Base-by-base conservation (phyloP, 2,888 invertebrate genomes). In the Coleophora flavipennella region DNA sequence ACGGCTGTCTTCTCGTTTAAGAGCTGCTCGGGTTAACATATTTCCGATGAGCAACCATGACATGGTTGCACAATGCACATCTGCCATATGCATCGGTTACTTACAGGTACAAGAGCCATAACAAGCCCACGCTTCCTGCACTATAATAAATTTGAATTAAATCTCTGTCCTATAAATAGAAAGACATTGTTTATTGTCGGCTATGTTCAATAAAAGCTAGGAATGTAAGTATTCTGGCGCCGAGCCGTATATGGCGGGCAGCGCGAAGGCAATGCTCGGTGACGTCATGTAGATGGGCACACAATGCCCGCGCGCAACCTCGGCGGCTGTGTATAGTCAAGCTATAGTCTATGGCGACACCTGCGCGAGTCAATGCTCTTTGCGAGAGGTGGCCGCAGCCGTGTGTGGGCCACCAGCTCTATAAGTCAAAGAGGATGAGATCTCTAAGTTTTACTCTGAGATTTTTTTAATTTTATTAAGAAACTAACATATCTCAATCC, bases 291-390 rank as follows among this genome's bases (percentile, higher is more conserved):
- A 41, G 43, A 45, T 40, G 43, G 37, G 14, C 32, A 31, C 50
- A 55, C 50, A 53, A 57, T 56, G 60, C 53, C 44, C 45, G 43
- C 45, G 45, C 43, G 37, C 43, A 20, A 20, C 20, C 20, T 49
- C 53, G 51, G 40, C 42, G 3, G 6, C 20, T 4, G 20, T 20
- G 3, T 20, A 20, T 20, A 20, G 20, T 20, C 20, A 20, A 6
- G 20, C 20, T 20, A 20, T 20, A 20, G 13, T 35, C 35, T 28
- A 29, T 34, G 33, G 42, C 41, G 44, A 62, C 66, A 64, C 64
- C 66, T 64, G 64, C 63, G 56, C 41, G 55, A 65, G 67, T 67
- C 64, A 67, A 63, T 60, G 67, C 56, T 60, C 63, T 58, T 55
- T 55, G 52, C 55, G 48, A 50, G 50, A 53, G 44, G 47, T 38